Conservation (phyloP, 2,888 invertebrate genomes). For the Ptilodon capucinus region DNA sequence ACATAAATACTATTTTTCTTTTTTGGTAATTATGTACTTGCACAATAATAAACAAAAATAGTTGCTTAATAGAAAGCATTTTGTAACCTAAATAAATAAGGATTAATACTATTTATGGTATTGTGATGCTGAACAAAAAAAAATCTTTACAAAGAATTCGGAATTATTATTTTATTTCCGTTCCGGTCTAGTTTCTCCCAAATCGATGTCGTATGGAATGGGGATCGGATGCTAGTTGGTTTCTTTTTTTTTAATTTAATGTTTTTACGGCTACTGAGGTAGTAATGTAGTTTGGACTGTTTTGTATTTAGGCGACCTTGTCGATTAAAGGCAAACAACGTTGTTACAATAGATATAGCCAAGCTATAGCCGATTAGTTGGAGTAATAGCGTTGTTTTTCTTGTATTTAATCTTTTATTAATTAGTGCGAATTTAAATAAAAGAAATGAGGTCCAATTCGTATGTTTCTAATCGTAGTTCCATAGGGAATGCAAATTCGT, state of each 20-base stretch:
- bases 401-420: constrained; percentile 55
- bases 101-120: constrained; percentile 20
- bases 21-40: no score
- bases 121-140: constrained; percentile 9
- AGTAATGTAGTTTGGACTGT: constrained; percentile 44
- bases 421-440: constrained; percentile 76
- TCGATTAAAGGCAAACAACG: constrained; percentile 35
- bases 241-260: constrained; percentile 34
- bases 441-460: constrained; percentile 79
- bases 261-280: constrained; percentile 31
- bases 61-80: no score
- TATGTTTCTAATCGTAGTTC: constrained; percentile 72
- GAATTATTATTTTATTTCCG: background rate
- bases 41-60: no score
- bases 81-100: no score
- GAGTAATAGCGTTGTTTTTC: constrained; percentile 39
- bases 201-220: constrained; percentile 27
- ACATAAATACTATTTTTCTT: no score
- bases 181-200: constrained; percentile 23
- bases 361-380: constrained; percentile 39
- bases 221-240: constrained; percentile 33
- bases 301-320: constrained; percentile 49
- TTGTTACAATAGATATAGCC: constrained; percentile 34
- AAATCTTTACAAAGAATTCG: background rate
- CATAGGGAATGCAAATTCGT: constrained; percentile 50